Base-by-base conservation (phyloP, 1,140 invertebrate species). In the Dendroctonus ponderosae region DNA sequence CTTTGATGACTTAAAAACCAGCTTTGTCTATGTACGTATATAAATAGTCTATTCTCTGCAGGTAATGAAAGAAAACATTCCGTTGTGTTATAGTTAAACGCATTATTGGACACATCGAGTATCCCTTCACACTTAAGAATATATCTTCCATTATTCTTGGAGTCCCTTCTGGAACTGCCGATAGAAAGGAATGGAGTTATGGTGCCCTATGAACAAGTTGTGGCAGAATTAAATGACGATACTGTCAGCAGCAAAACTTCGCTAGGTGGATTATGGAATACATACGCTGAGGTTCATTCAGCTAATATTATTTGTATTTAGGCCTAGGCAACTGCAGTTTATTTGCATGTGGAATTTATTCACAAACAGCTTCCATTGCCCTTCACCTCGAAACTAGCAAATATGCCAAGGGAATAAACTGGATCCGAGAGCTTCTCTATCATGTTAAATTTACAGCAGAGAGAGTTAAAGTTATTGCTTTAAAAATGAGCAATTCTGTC, bases 1-100 rank as follows among this genome's bases (percentile, higher is more conserved):
- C 70, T 80, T 94, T 50, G 89, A 94, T 82, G 85, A 91, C 74
- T 80, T 93, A 8, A 85, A 89, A 65, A 91, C 90, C 1, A 91
- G 92, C 75, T 94, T 95, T 82, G 85, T 94, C 68, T 90, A 93
- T 80, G 91, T 94, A 78, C 85, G 87, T 85, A 26, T 26, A 26
- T 26, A 26, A 26, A 3, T 26, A 26, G 1, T 3, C 26, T 3
- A 26, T 2, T 26, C 26, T 2, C 26, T 26, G 26, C 26, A 26
- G 26, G 26, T 3, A 26, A 26, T 26, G 26, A 26, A 26, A 26
- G 26, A 26, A 26, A 26, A 26, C 26, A 44, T 66, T 66, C 3
- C 52, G n/a, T 11, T 39, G 41, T 52, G 67, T 81, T 84, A 62
- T 75, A 92, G 84, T 81, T 88, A 59, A 83, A 82, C 69, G 76